Percentiles rank a stretch among this genome's conserved stretches.
Conservation (phyloP, 2,888 invertebrate genomes). For the Tenthredo scrophulariae region DNA sequence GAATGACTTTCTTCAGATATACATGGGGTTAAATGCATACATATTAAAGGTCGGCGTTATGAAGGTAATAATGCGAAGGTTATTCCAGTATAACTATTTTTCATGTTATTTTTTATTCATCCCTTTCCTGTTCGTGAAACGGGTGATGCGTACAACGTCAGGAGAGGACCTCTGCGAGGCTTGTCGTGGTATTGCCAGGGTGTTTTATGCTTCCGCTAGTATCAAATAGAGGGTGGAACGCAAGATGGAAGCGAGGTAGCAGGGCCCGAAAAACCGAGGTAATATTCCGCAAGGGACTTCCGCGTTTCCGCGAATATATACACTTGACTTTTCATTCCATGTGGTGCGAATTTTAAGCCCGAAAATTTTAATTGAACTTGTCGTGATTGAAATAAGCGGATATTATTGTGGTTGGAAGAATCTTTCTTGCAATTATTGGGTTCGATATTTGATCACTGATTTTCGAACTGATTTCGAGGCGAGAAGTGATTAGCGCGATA, state of each 20-base stretch:
- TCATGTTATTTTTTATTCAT: slow-evolving; percentile 43
- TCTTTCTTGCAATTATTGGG: neutral
- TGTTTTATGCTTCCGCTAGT: slow-evolving; percentile 43
- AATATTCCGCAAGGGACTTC: slow-evolving; percentile 34
- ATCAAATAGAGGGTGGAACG: slow-evolving; percentile 45
- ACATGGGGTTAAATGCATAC: neutral
- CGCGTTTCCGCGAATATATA: neutral
- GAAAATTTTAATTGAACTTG: slow-evolving; percentile 20
- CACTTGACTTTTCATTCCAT: slow-evolving; percentile 43
- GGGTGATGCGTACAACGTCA: slow-evolving; percentile 31
- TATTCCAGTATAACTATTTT: slow-evolving; percentile 9
- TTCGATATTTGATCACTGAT: neutral
- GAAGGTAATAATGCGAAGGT: neutral
- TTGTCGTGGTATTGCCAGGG: slow-evolving; percentile 46
- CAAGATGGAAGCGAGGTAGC: slow-evolving; percentile 37
- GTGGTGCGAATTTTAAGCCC: neutral
- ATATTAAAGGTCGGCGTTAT: neutral
- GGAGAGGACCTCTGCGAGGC: slow-evolving; percentile 38
- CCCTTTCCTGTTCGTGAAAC: slow-evolving; percentile 33
- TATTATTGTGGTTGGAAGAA: neutral
- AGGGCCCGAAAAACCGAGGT: slow-evolving; percentile 29
- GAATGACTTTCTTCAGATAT: neutral
- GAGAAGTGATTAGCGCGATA: neutral
- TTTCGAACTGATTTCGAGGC: neutral
- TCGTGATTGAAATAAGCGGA: neutral